Conservation (phyloP, 1,140 invertebrate genomes). For the Pogonognathellus flavescens region DNA sequence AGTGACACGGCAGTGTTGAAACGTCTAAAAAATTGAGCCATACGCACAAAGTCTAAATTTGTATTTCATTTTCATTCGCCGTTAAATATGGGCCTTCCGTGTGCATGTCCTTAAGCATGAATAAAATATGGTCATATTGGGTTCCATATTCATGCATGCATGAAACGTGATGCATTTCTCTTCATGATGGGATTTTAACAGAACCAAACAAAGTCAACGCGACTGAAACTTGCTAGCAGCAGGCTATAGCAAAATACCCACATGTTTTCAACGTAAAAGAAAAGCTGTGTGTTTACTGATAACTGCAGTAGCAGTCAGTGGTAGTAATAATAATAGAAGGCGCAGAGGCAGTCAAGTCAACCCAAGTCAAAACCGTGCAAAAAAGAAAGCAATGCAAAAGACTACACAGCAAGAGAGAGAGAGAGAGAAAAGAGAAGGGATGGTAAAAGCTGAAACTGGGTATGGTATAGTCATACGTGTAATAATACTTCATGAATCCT, state of each 20-base stretch:
- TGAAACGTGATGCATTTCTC: constrained; percentile 48
- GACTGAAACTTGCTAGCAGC: neutral
- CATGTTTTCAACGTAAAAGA: neutral
- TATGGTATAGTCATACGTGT: neutral
- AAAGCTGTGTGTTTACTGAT: no score
- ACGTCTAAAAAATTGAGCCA: neutral
- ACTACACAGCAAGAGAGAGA: neutral
- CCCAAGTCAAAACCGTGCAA: no score
- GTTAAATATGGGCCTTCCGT: constrained; percentile 36
- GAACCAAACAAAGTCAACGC: constrained; percentile 21
- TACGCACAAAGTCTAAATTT: constrained; percentile 43
- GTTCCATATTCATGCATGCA: constrained; percentile 39
- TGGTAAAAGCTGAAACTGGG: neutral
- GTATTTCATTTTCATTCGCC: constrained; percentile 47
- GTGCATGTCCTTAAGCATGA: constrained; percentile 38
- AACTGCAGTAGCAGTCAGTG: neutral
- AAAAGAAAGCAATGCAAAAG: constrained; percentile 23
- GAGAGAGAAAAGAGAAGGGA: neutral
- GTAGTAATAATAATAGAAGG: neutral
- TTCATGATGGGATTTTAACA: constrained; percentile 40
- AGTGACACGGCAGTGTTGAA: no score
- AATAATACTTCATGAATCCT: constrained; percentile 28
- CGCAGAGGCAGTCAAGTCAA: neutral
- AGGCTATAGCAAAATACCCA: neutral
- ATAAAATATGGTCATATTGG: constrained; percentile 42